phyloP scores from a whole-genome alignment of 30 jellyfish, hydroid and myxozoan genomes.

The Hydractinia symbiolongicarpus region DNA sequence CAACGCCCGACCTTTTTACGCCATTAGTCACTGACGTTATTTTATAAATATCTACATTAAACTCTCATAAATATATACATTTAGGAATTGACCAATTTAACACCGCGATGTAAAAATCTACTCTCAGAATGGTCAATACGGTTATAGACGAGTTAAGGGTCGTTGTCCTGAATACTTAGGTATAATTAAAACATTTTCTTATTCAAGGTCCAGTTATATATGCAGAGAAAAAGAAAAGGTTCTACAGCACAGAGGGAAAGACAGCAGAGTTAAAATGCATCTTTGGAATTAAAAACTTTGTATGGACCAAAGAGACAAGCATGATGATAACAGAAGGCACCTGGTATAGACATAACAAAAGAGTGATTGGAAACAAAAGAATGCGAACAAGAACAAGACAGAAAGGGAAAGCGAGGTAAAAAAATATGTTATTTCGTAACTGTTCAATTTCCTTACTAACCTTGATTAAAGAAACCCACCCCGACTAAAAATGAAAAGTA shows the following conservation, averaged over 20 bases:
- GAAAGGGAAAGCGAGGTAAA: slow-evolving; percentile 25
- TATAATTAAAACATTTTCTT: neutral
- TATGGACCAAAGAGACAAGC: slow-evolving; percentile 8
- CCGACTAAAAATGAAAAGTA: too few relatives aligned
- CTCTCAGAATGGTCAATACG: too few relatives aligned
- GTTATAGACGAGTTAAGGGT: too few relatives aligned
- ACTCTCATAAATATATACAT: too few relatives aligned
- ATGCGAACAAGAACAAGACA: slow-evolving; percentile 12
- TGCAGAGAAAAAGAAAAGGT: slow-evolving; percentile 10
- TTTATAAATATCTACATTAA: too few relatives aligned
- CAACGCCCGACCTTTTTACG: too few relatives aligned
- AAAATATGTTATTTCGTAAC: neutral
- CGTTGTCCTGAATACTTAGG: too few relatives aligned
- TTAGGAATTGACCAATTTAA: too few relatives aligned
- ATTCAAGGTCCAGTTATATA: slow-evolving; percentile 8
- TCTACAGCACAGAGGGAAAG: neutral
- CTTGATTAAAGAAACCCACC: too few relatives aligned
- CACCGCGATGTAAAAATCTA: too few relatives aligned
- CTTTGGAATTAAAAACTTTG: slow-evolving; percentile 17
- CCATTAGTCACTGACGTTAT: too few relatives aligned
- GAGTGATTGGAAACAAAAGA: slow-evolving; percentile 16
- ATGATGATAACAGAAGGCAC: slow-evolving; percentile 32
- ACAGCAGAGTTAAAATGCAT: slow-evolving; percentile 15
- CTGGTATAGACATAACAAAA: slow-evolving; percentile 15
- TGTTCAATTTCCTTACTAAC: neutral